phyloP scores from a whole-genome alignment of 2,888 invertebrate species.

The Acanthoscelides obtectus region DNA sequence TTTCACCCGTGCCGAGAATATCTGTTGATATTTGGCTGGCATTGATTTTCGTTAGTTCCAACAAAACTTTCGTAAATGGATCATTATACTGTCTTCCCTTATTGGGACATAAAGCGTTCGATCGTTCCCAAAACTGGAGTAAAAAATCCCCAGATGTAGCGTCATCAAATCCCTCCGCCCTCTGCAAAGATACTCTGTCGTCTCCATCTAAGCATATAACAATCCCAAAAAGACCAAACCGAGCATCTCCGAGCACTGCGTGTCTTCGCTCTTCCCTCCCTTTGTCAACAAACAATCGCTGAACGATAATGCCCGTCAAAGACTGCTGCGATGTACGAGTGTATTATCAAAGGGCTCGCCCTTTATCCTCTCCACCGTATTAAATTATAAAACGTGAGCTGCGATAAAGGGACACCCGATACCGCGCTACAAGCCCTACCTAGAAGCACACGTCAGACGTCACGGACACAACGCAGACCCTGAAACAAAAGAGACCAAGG shows the following conservation, averaged over 20 bases:
- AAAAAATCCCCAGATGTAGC: neutral
- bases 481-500: conserved; percentile 14
- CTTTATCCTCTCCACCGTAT: conserved; percentile 16
- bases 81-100: too few species aligned
- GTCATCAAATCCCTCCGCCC: neutral
- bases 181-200: neutral
- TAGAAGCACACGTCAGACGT: conserved; percentile 18
- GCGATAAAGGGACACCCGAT: conserved; percentile 27
- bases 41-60: too few species aligned
- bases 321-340: conserved; percentile 26
- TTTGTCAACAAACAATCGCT: conserved; percentile 9
- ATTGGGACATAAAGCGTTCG: too few species aligned
- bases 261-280: conserved; percentile 9
- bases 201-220: neutral
- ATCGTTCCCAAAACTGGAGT: too few species aligned
- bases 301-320: conserved; percentile 26
- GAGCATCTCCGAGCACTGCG: neutral
- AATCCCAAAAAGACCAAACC: neutral
- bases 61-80: too few species aligned
- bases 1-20: too few species aligned
- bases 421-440: conserved; percentile 29
- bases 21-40: too few species aligned
- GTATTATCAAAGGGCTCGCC: neutral
- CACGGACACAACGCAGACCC: conserved; percentile 12
- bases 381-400: conserved; percentile 27